Percentiles rank a stretch among this genome's conserved stretches.
Conservation (phyloP, 2,113 vertebrate genomes). For the Entosphenus tridentatus region DNA sequence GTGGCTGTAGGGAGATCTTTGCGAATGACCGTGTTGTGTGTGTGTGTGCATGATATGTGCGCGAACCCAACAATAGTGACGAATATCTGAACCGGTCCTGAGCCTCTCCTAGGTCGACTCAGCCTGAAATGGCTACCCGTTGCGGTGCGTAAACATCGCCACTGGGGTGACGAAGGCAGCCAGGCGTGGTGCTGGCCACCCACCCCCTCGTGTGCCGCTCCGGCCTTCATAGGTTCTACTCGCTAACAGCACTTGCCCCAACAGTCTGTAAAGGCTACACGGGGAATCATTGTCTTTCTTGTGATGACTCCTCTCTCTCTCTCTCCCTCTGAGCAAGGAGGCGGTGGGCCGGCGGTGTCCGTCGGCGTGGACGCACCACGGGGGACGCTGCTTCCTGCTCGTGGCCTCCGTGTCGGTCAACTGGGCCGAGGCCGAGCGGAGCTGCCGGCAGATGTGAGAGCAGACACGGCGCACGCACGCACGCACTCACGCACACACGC, state of each 20-base stretch:
- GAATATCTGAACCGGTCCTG: too few relatives aligned
- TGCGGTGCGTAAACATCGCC: too few relatives aligned
- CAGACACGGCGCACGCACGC: too few relatives aligned
- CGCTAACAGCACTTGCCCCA: neutral
- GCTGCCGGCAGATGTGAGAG: conserved; percentile 21
- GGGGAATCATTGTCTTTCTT: neutral
- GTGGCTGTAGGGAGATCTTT: too few relatives aligned
- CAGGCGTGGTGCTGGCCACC: neutral
- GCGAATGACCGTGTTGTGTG: too few relatives aligned
- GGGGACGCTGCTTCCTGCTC: conserved; percentile 19
- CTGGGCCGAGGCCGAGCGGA: conserved; percentile 23
- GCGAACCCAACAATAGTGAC: too few relatives aligned
- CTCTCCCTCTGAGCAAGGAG: conserved; percentile 9
- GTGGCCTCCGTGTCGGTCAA: conserved; percentile 15
- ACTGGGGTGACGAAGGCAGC: too few relatives aligned
- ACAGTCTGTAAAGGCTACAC: neutral
- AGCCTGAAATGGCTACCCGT: too few relatives aligned
- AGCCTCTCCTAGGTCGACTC: too few relatives aligned
- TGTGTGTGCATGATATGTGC: too few relatives aligned
- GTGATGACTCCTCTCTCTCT: too few relatives aligned
- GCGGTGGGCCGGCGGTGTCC: conserved; percentile 16
- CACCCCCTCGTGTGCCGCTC: neutral
- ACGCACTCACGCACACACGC: too few relatives aligned
- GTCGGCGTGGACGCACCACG: conserved; percentile 19
- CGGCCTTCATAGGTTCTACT: neutral